A percentile compares a stretch with the other conserved stretches of the same genome.
phyloP scores from a whole-genome alignment of 2,113 vertebrate genomes.

The Eurystomus gularis region DNA sequence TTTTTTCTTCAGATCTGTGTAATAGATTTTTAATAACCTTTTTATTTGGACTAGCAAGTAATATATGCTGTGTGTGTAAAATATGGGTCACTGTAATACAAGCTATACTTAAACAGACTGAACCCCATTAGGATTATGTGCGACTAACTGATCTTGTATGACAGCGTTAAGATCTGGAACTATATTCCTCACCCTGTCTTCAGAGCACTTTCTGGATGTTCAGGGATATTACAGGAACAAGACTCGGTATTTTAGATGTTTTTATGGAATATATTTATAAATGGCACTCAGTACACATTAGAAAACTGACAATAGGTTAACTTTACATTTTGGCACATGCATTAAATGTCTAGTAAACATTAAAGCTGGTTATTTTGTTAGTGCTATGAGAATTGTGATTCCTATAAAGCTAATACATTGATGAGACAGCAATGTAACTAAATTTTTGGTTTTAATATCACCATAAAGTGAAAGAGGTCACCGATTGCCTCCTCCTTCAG shows the following conservation, averaged over 20 bases:
- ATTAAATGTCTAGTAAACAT: background rate
- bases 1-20: conserved; percentile 54
- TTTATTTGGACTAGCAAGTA: conserved; percentile 49
- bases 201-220: conserved; percentile 48
- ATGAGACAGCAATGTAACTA: background rate
- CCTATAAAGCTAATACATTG: background rate
- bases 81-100: conserved; percentile 66
- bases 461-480: background rate
- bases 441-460: background rate
- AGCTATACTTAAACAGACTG: conserved; percentile 53
- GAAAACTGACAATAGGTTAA: background rate
- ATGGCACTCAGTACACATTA: background rate
- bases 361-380: conserved; percentile 44
- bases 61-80: conserved; percentile 66
- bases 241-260: conserved; percentile 28
- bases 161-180: conserved; percentile 59
- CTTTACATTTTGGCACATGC: conserved; percentile 33
- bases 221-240: conserved; percentile 48
- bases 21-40: conserved; percentile 41
- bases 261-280: conserved; percentile 47
- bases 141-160: conserved; percentile 44
- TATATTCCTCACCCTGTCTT: conserved; percentile 63
- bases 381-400: background rate
- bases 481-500: background rate
- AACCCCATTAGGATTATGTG: conserved; percentile 53